Percentiles rank a stretch among this genome's conserved stretches.
phyloP scores from a whole-genome alignment of 2,113 vertebrate species.

The Muscicapa adusta region DNA sequence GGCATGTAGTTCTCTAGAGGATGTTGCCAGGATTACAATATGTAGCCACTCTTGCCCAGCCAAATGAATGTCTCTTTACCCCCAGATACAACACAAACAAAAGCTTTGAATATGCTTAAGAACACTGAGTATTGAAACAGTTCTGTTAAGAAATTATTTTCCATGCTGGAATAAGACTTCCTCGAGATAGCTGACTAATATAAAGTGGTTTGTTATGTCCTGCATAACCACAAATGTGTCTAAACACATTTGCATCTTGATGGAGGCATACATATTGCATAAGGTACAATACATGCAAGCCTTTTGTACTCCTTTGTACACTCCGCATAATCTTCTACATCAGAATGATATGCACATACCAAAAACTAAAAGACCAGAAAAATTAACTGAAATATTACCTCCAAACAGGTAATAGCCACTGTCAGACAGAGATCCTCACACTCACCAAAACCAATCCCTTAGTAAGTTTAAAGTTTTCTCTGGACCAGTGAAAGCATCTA shows the following conservation, averaged over 20 bases:
- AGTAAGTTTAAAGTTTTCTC: not conserved
- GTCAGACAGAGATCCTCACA: not conserved
- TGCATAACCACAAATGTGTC: fast-evolving
- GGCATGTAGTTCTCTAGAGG: not conserved
- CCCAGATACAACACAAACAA: not conserved
- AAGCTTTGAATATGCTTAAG: not conserved
- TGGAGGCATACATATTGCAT: not conserved
- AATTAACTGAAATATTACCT: not conserved
- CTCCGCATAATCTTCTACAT: not conserved
- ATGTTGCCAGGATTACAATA: not conserved
- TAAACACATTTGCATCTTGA: not conserved
- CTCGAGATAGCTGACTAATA: not conserved
- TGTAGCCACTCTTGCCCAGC: not conserved
- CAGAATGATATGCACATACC: not conserved
- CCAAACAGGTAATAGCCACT: not conserved
- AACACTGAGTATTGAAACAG: not conserved
- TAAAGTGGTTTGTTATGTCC: not conserved
- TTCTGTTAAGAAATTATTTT: not conserved
- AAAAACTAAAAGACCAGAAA: not conserved
- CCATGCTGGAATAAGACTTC: not conserved
- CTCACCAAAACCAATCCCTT: not conserved
- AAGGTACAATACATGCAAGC: not conserved
- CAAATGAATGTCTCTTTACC: not conserved
- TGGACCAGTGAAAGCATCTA: not conserved
- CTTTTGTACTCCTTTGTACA: not conserved